phyloP scores from a whole-genome alignment of 2,113 vertebrate species.

The Brienomyrus brachyistius region DNA sequence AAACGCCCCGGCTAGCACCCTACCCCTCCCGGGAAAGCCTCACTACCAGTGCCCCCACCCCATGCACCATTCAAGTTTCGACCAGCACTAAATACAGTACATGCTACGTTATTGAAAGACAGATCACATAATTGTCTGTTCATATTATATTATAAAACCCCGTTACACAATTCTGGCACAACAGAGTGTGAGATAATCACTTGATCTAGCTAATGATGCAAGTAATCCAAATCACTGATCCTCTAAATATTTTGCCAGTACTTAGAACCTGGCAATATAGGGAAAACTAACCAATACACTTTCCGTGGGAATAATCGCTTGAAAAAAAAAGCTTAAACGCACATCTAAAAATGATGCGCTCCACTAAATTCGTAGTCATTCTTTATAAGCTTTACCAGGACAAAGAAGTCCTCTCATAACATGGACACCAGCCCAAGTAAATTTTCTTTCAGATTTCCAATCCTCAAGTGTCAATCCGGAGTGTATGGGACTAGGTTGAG shows the following conservation, averaged over 20 bases:
- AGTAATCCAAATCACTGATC: slow-evolving; percentile 3
- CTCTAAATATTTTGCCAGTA: slow-evolving; percentile 3
- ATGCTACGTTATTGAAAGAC: neutral
- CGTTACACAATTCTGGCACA: neutral
- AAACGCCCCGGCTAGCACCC: neutral
- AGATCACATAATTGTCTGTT: neutral
- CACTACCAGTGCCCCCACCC: neutral
- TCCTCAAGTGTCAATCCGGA: neutral
- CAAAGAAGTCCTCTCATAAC: neutral
- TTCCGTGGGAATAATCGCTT: slow-evolving; percentile 37
- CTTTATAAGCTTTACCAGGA: slow-evolving; percentile 11
- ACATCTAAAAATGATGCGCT: slow-evolving; percentile 22
- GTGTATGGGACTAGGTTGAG: slow-evolving; percentile 21
- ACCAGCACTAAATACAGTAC: neutral
- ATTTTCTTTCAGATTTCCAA: neutral
- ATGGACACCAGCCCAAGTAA: neutral
- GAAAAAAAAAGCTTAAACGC: slow-evolving; percentile 38
- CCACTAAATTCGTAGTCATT: neutral
- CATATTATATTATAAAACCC: neutral
- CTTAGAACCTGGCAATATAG: neutral
- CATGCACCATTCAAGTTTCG: neutral
- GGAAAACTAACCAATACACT: slow-evolving; percentile 17
- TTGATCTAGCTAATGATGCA: slow-evolving; percentile 10
- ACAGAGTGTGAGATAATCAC: neutral
- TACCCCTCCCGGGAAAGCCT: neutral